Conservation (phyloP, 1,140 invertebrate species). For the Papilio xuthus region DNA sequence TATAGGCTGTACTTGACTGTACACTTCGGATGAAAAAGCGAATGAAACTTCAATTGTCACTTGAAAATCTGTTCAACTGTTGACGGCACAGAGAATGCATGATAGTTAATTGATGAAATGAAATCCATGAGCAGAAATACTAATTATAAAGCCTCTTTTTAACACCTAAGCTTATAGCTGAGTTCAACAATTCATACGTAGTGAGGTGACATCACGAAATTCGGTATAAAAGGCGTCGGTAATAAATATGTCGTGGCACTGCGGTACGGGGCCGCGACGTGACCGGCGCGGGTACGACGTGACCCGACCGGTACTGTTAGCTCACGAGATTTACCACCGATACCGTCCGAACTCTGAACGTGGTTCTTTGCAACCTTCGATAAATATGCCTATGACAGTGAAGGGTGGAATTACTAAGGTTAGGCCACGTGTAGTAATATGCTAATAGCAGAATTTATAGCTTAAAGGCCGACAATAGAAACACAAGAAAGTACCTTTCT, state of each 20-base stretch:
- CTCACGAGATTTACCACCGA: slow-evolving; percentile 38
- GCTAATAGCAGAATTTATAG: slow-evolving; percentile 8
- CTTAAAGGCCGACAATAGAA: background rate
- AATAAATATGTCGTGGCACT: slow-evolving; percentile 53
- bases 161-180: background rate
- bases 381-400: slow-evolving; percentile 35
- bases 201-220: slow-evolving; percentile 44
- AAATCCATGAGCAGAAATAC: background rate
- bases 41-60: no score
- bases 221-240: slow-evolving; percentile 45
- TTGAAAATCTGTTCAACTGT: no score
- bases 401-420: slow-evolving; percentile 36
- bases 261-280: slow-evolving; percentile 49
- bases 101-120: no score
- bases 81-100: no score
- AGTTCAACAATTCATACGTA: slow-evolving; percentile 21
- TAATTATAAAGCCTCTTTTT: background rate
- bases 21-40: no score
- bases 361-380: slow-evolving; percentile 34
- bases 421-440: background rate
- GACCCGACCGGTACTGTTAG: slow-evolving; percentile 39
- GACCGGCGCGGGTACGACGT: slow-evolving; percentile 49
- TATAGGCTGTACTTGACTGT: no score
- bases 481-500: background rate
- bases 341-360: slow-evolving; percentile 37